Evolutionary conservation across 2,113 vertebrate species (phyloP), one percentile per base, ranked within the genome.

Genomic region (Pogonocichla stellata): DNA sequence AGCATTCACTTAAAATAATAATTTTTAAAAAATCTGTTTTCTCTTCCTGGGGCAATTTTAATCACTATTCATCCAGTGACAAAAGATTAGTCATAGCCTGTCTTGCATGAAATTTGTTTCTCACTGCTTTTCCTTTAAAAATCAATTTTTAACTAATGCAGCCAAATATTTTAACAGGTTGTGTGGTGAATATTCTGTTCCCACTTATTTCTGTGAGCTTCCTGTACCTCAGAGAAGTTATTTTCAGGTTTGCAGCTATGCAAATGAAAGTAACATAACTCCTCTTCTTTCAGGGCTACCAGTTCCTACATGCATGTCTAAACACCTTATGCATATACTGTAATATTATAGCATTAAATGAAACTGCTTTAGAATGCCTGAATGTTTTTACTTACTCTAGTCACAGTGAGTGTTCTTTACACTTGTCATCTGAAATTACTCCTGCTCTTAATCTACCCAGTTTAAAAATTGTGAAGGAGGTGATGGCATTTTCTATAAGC

Each of bases 341-440:
- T 81, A 93, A 86, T 3, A 2, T 42, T 77, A 74, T 15, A 78
- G 54, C 73, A 84, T 60, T 62, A 86, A 86, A 82, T 36, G 45
- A 84, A 95, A 96, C 25, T 73, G 34, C 58, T 94, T 82, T 75
- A 75, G 70, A 70, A 83, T 48, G 50, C 40, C 64, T 82, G 77
- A 95, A 71, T 93, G 60, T 64, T 90, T 93, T 91, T 93, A 75
- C 81, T 93, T 69, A 86, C 65, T 82, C 89, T 62, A 93, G 67
- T 53, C 5, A 4, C 70, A 86, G 78, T 29, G 79, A 95, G 48
- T 34, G 73, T 86, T 96, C 85, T 92, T 95, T 92, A 79, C 79
- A 92, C 89, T 83, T 94, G 86, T 81, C 86, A 95, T 79, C 40
- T 92, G 60, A 79, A 95, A 94, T 95, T 86, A 92, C 88, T 91